Evolutionary conservation across 2,888 invertebrate species (phyloP), one percentile per base, ranked within the genome.

Genomic region (Chymomyza fuscimana): DNA sequence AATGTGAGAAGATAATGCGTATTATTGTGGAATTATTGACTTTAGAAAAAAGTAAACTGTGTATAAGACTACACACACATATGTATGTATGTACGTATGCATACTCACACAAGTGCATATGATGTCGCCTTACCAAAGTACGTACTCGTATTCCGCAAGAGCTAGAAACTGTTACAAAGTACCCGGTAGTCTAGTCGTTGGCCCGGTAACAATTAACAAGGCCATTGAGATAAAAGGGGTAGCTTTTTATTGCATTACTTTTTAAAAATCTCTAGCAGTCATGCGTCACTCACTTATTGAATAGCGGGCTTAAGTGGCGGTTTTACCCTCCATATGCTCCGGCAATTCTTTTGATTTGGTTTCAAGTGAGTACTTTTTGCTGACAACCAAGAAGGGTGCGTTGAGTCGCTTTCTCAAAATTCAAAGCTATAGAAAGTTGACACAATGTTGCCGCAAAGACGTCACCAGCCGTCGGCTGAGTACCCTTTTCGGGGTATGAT

Each of bases 1-100:
- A n/a, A n/a, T n/a, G n/a, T n/a, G n/a, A n/a, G n/a, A n/a, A n/a
- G n/a, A n/a, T n/a, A n/a, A n/a, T n/a, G n/a, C n/a, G 63, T 54
- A 74, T 85, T 87, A 86, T 90, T 89, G 80, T 68, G 74, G 89
- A 90, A 90, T 89, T 90, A 90, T 86, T 80, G 82, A 80, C 76
- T 81, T 78, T 81, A 80, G 72, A 75, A 74, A 74, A 1, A 51
- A n/a, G 51, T 15, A 60, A 59, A 16, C 63, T 64, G 22, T 56
- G 46, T 16, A 32, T 9, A 32, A 7, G 1, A 3, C 19, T 19
- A 19, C 19, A n/a, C n/a, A n/a, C n/a, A n/a, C n/a, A n/a, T n/a
- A n/a, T n/a, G n/a, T n/a, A n/a, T n/a, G n/a, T n/a, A n/a, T n/a
- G n/a, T 19, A 19, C 19, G 2, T 19, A 19, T 2, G 19, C 19